A percentile compares a stretch with the other conserved stretches of the same genome.
Conservation (phyloP, 1,140 invertebrate species). For the Drosophila nikananu region DNA sequence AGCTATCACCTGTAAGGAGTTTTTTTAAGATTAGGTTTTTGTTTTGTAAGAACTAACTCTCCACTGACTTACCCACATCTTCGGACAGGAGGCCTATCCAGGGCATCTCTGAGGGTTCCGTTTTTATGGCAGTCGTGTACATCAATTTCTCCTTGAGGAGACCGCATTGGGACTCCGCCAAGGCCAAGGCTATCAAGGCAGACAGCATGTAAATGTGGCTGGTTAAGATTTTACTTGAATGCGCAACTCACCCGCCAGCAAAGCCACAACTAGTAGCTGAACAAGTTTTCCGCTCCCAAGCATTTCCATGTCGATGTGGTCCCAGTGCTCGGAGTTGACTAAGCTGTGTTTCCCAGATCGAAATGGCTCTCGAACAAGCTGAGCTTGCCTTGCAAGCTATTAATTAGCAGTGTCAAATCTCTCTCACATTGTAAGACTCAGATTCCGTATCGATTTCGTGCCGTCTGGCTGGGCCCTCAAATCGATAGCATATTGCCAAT, state of each 20-base stretch:
- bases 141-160: constrained; percentile 50
- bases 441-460: background rate
- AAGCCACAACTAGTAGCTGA: constrained; percentile 27
- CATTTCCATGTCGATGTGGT: constrained; percentile 34
- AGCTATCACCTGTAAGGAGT: constrained; percentile 2
- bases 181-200: background rate
- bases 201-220: background rate
- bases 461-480: background rate
- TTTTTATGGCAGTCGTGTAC: constrained; percentile 3
- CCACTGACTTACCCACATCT: constrained; percentile 19
- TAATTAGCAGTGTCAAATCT: constrained; percentile 7
- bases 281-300: constrained; percentile 37
- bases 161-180: constrained; percentile 35
- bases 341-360: background rate
- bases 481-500: constrained; percentile 24
- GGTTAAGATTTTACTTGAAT: background rate
- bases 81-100: constrained; percentile 57
- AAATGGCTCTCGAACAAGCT: background rate
- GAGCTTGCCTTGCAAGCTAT: background rate
- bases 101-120: constrained; percentile 54
- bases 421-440: background rate
- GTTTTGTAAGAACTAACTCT: background rate
- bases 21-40: background rate
- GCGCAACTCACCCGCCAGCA: constrained; percentile 33
- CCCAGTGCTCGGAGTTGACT: constrained; percentile 40